Conservation (phyloP, 2,888 invertebrate species). For the Leptinotarsa rubiginosa region DNA sequence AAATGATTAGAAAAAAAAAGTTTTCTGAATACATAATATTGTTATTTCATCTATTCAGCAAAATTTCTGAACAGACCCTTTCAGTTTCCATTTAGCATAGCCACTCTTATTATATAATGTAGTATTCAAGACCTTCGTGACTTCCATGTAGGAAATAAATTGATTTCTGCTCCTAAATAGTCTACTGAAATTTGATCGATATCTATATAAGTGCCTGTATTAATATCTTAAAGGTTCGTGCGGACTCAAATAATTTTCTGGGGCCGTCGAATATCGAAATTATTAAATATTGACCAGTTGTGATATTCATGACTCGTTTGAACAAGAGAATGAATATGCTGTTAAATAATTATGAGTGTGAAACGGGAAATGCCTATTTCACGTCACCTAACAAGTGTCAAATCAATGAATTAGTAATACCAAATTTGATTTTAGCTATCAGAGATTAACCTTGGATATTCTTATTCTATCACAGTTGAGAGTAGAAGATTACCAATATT, state of each 20-base stretch:
- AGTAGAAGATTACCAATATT: too few relatives aligned
- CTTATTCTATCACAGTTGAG: too few relatives aligned
- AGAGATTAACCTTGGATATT: too few relatives aligned
- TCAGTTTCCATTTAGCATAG: background rate
- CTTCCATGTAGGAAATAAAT: slow-evolving; percentile 39
- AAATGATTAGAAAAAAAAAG: too few relatives aligned
- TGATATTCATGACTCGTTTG: background rate
- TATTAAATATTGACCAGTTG: slow-evolving; percentile 2
- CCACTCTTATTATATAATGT: slow-evolving; percentile 34
- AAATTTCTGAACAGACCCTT: background rate
- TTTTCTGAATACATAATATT: too few relatives aligned
- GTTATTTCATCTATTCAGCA: background rate
- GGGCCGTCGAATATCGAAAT: background rate
- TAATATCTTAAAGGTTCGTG: slow-evolving; percentile 41
- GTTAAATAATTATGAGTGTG: too few relatives aligned
- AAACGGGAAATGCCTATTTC: too few relatives aligned
- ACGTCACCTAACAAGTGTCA: too few relatives aligned
- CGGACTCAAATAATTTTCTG: slow-evolving; percentile 22
- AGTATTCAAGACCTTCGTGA: slow-evolving; percentile 46
- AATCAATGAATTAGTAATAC: too few relatives aligned
- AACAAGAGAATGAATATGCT: background rate
- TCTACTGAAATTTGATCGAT: slow-evolving; percentile 41
- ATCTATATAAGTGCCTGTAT: slow-evolving; percentile 40
- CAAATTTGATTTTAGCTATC: too few relatives aligned
- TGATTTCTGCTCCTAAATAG: slow-evolving; percentile 44